phyloP scores from a whole-genome alignment of 2,888 invertebrate species.

The Pinctada fucata region DNA sequence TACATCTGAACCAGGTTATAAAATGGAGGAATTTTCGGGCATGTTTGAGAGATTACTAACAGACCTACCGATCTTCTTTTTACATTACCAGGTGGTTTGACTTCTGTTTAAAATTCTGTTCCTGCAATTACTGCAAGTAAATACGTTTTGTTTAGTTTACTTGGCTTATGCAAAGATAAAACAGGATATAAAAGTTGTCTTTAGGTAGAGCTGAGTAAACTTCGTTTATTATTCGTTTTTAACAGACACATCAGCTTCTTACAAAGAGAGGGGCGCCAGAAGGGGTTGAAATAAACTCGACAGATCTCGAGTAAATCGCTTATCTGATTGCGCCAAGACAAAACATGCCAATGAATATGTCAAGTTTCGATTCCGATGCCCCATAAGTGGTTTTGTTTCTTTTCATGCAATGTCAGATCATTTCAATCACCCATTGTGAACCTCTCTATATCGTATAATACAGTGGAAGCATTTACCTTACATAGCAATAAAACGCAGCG shows the following conservation, averaged over 20 bases:
- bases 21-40: not conserved
- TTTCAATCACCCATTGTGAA: not conserved
- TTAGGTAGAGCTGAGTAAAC: not conserved
- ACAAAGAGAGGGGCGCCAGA: not conserved
- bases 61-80: not conserved
- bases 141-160: constrained; percentile 11
- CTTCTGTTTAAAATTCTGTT: not conserved
- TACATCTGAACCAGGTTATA: not conserved
- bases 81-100: constrained; percentile 9
- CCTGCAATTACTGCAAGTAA: constrained; percentile 3
- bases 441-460: constrained; percentile 1
- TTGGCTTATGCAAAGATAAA: constrained; percentile 3
- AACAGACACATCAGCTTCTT: not conserved
- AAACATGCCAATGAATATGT: too few species aligned
- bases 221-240: not conserved
- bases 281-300: not conserved
- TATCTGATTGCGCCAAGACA: too few species aligned
- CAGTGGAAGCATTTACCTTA: constrained; percentile 13
- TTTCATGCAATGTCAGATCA: too few species aligned
- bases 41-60: constrained; percentile 2
- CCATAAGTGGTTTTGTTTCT: too few species aligned
- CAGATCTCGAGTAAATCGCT: too few species aligned
- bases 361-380: too few species aligned
- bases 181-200: not conserved
- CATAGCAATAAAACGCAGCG: constrained; percentile 16